Evolutionary conservation across 2,113 vertebrate genomes (phyloP).

Genomic region (Crotalus tigris): DNA sequence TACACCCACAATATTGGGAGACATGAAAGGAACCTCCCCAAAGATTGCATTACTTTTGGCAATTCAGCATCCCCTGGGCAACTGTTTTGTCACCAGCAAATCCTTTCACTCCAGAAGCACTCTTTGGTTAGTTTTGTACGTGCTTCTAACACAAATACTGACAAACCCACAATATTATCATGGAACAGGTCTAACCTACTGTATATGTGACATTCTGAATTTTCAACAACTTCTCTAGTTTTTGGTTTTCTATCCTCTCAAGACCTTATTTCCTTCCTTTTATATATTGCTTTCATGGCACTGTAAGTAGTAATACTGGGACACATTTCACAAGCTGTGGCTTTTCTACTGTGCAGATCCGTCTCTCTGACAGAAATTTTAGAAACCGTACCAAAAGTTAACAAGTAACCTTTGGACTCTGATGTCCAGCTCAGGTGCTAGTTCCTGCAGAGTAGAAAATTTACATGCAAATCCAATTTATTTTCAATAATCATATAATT

Average conservation of each 20-base stretch:
- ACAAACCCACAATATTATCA: background rate
- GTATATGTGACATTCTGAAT: background rate
- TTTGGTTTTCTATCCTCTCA: background rate
- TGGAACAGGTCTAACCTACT: background rate
- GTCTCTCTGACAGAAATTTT: background rate
- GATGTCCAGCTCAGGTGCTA: slow-evolving; percentile 20
- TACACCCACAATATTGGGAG: background rate
- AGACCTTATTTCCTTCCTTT: background rate
- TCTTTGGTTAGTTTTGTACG: background rate
- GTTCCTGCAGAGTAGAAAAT: slow-evolving; percentile 18
- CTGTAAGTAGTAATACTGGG: background rate
- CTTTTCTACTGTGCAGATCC: rapidly evolving
- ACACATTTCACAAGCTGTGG: background rate
- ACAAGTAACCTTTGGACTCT: slow-evolving; percentile 12
- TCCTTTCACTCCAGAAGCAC: background rate
- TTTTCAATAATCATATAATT: background rate
- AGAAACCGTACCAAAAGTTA: slow-evolving; percentile 17
- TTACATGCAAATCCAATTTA: slow-evolving; percentile 25
- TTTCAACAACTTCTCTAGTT: slow-evolving; percentile 10
- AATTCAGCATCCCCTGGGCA: background rate
- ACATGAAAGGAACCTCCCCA: background rate
- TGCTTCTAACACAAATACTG: background rate
- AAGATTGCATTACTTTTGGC: background rate
- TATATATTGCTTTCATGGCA: background rate
- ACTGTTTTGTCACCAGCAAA: background rate